These are phyloP conservation scores for Sebastes diaconus DNA, from an alignment of 2,797 vertebrate species.

Conservation along the genomic window DNA sequence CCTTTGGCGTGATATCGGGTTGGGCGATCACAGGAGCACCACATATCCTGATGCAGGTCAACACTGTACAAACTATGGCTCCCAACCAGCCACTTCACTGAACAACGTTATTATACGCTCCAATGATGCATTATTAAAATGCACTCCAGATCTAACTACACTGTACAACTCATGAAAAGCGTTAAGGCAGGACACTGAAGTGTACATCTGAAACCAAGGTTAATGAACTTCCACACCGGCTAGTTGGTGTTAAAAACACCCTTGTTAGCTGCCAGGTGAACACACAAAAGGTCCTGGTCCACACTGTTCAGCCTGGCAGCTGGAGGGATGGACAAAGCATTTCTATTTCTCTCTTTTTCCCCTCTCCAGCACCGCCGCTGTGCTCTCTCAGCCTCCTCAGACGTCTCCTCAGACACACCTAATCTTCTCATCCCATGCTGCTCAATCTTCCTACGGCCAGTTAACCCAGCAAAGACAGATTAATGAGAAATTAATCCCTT, in stretches of 20 bases:
- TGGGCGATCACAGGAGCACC: too few relatives aligned
- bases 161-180: neutral
- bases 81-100: neutral
- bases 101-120: neutral
- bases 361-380: neutral
- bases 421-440: constrained; percentile 62
- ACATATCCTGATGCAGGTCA: too few relatives aligned
- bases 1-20: too few relatives aligned
- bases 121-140: neutral
- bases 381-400: constrained; percentile 19
- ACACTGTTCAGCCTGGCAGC: neutral
- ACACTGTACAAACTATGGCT: too few relatives aligned
- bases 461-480: constrained; percentile 66
- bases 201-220: neutral
- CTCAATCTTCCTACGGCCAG: constrained; percentile 49
- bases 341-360: neutral
- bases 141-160: neutral
- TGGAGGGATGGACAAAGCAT: neutral
- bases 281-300: neutral
- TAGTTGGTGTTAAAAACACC: neutral
- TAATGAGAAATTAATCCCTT: constrained; percentile 71
- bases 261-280: neutral
- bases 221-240: constrained; percentile 1
- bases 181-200: neutral
- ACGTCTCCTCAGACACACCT: constrained; percentile 22